These are phyloP conservation scores for Ophion ellenae DNA, from an alignment of 2,888 invertebrate species.

Conservation along the genomic window DNA sequence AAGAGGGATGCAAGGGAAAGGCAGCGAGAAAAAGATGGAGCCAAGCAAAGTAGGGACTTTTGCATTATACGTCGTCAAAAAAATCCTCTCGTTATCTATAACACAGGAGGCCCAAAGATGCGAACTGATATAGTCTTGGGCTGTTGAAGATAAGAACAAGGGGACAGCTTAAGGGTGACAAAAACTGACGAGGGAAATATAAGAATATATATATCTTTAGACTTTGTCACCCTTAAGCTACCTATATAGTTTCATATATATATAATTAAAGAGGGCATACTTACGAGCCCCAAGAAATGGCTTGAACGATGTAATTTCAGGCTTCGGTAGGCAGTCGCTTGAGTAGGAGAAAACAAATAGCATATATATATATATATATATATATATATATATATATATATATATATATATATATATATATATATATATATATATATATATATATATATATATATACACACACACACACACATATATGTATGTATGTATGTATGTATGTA, in stretches of 20 bases:
- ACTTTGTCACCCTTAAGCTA: no score
- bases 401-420: no score
- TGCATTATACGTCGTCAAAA: not conserved
- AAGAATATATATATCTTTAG: no score
- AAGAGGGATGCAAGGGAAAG: not conserved
- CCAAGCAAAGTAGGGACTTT: not conserved
- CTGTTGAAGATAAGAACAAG: not conserved
- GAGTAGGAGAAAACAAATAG: conserved; percentile 43
- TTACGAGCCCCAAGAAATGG: conserved; percentile 32
- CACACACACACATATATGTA: no score
- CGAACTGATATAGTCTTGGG: conserved; percentile 36
- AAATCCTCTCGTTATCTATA: conserved; percentile 22
- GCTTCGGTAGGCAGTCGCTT: conserved; percentile 57
- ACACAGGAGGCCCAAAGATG: conserved; percentile 24
- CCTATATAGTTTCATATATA: no score
- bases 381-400: no score
- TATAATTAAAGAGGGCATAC: conserved; percentile 20
- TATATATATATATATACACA: no score
- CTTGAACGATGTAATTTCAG: conserved; percentile 66
- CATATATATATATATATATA: no score
- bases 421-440: no score
- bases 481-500: no score
- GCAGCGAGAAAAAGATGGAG: not conserved
- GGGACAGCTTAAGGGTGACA: conserved; percentile 14
- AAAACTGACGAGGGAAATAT: no score